Base-by-base conservation (phyloP, 92 coral and sea anemone species). In the Metridium senile region DNA sequence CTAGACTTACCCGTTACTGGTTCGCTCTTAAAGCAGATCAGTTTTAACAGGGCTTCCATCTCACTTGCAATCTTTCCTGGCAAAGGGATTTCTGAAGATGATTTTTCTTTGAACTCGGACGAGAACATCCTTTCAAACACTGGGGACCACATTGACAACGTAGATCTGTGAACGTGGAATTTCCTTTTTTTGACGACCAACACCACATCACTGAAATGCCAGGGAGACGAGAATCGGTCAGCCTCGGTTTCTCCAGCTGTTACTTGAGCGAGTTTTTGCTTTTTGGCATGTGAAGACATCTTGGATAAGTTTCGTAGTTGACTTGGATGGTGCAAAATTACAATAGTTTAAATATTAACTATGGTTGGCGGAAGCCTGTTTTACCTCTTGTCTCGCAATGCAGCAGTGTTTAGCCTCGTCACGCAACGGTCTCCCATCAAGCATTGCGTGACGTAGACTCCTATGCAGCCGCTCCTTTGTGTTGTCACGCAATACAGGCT, bases 131-230 rank as follows among this genome's bases (percentile, higher is more conserved):
- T 61, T 61, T 61, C 66, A 61, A 61, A 61, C 66, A 61, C 32
- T 26, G 29, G 29, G 6, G 66, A 61, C 66, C 66, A 61, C 66
- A 61, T 61, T 6, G 66, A 61, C 22, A 61, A 23, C 2, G 66
- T 61, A 27, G 31, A 23, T 23, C 23, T 22, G 66, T 61, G 66
- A 61, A 61, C 66, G 22, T 61, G 33, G 66, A 61, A 61, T 61
- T 61, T 61, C 19, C 6, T 2, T 9, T 26, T 29, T 27, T 61
- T 29, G 2, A 61, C 66, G 2, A 22, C 19, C 13, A 61, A 27
- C 17, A 61, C 32, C 2, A 61, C 66, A 27, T 61, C 66, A 61
- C 66, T 61, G 23, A 61, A 61, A 27, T 61, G 66, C 66, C 66
- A 61, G 19, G 66, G 33, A 61, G 66, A 22, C 22, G 66, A 61